Percentiles rank a stretch among this genome's conserved stretches.
These are phyloP conservation scores for Tichodroma muraria DNA, from an alignment of 2,113 vertebrate genomes.

Conservation along the genomic window DNA sequence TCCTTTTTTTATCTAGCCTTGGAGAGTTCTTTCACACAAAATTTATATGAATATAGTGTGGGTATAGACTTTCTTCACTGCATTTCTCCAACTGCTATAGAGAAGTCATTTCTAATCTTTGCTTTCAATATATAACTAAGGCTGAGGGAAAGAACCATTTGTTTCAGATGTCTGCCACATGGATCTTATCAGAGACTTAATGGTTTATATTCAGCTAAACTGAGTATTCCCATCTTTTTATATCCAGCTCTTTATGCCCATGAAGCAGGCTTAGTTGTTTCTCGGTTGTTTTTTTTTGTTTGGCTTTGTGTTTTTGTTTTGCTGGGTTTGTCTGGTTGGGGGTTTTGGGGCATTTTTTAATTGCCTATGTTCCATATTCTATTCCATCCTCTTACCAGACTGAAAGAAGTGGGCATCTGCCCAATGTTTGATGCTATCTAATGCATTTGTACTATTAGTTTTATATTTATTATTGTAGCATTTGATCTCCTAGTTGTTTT, in stretches of 20 bases:
- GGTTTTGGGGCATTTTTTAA: background rate
- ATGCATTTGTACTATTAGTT: background rate
- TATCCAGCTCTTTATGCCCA: background rate
- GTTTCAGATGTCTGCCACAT: background rate
- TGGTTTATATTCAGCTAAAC: background rate
- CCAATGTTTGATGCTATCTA: background rate
- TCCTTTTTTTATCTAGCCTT: background rate
- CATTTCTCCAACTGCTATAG: background rate
- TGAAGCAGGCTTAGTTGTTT: background rate
- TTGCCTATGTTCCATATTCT: background rate
- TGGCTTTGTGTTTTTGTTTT: background rate
- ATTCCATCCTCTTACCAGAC: background rate
- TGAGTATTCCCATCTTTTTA: background rate
- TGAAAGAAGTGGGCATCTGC: background rate
- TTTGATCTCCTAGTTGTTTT: background rate
- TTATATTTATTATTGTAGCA: background rate
- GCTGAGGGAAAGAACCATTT: background rate
- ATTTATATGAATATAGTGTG: background rate
- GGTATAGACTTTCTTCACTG: background rate
- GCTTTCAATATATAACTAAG: background rate
- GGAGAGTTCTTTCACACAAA: background rate
- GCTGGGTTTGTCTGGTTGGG: background rate
- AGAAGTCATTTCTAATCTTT: background rate
- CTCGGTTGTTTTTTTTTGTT: no score
- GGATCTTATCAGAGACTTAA: background rate